Evolutionary conservation across 2,888 invertebrate species (phyloP), one percentile per base, ranked within the genome.

Genomic region (Brachynemurus nebulosus): DNA sequence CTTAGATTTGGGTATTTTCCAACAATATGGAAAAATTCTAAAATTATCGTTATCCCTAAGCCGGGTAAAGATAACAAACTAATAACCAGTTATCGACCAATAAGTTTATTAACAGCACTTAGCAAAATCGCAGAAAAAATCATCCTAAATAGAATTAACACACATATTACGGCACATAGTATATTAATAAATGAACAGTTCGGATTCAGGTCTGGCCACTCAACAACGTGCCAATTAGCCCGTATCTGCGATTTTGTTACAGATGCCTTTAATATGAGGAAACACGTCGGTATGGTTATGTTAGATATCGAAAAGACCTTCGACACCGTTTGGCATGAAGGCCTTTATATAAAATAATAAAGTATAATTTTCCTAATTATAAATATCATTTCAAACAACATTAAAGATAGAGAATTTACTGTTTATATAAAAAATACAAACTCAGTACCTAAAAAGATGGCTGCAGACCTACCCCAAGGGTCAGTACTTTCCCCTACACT

Each of bases 291-390:
- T 0, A 52, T 58, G 49, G 40, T 54, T 1, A 45, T 60, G 11
- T 40, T 60, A 14, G 57, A 60, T 35, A 55, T 60, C 7, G 54
- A 56, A 44, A 58, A 59, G 48, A 58, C 60, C 0, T 62, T 62
- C 37, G 57, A n/a, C n/a, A n/a, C n/a, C n/a, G n/a, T n/a, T n/a
- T n/a, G n/a, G n/a, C n/a, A n/a, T n/a, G n/a, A n/a, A 61, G n/a
- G n/a, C n/a, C n/a, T n/a, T n/a, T n/a, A n/a, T n/a, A n/a, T n/a
- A n/a, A n/a, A n/a, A n/a, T n/a, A n/a, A n/a, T n/a, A n/a, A n/a
- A n/a, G n/a, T n/a, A n/a, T n/a, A n/a, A n/a, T n/a, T n/a, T n/a
- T n/a, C n/a, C n/a, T n/a, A n/a, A n/a, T n/a, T n/a, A n/a, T n/a
- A n/a, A n/a, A n/a, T n/a, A n/a, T n/a, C n/a, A n/a, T n/a, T n/a